Evolutionary conservation across 2,888 invertebrate species (phyloP).

Genomic region (Tinea semifulvella): DNA sequence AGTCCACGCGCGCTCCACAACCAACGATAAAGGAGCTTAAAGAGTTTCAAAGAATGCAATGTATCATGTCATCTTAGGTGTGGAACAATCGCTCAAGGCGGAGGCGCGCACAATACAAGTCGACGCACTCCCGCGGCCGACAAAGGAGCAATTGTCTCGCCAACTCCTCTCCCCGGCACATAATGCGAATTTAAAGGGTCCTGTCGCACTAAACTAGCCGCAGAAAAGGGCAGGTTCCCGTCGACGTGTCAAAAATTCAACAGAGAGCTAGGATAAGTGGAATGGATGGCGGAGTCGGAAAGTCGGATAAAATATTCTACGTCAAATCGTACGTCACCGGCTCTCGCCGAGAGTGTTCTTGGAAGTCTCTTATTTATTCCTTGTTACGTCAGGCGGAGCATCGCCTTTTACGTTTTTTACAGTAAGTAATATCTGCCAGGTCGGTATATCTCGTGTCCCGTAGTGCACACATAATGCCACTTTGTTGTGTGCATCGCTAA

Average conservation of each 20-base stretch:
- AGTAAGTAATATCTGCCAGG: constrained; percentile 8
- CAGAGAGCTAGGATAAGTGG: constrained; percentile 60
- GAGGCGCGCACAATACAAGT: constrained; percentile 21
- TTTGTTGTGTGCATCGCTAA: background rate
- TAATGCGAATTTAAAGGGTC: constrained; percentile 55
- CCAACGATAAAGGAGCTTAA: background rate
- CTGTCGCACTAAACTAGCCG: constrained; percentile 51
- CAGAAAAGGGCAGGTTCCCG: constrained; percentile 49
- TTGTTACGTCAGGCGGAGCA: constrained; percentile 39
- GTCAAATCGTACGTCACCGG: constrained; percentile 64
- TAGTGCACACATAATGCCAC: background rate
- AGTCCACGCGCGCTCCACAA: background rate
- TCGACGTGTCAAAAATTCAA: constrained; percentile 63
- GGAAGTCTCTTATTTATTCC: constrained; percentile 62
- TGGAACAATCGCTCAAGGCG: constrained; percentile 25
- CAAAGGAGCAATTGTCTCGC: constrained; percentile 30
- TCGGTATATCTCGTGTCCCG: background rate
- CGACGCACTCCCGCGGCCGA: constrained; percentile 18
- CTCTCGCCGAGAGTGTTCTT: constrained; percentile 54
- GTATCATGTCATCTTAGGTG: constrained; percentile 22
- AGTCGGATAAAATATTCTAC: constrained; percentile 61
- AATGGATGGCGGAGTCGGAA: constrained; percentile 55
- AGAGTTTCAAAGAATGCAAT: background rate
- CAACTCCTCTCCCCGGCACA: constrained; percentile 28
- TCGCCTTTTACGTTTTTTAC: background rate